A percentile compares a stretch with the other conserved stretches of the same genome.
phyloP scores from a whole-genome alignment of 2,888 invertebrate genomes.

The Drosophila nr. fundita region DNA sequence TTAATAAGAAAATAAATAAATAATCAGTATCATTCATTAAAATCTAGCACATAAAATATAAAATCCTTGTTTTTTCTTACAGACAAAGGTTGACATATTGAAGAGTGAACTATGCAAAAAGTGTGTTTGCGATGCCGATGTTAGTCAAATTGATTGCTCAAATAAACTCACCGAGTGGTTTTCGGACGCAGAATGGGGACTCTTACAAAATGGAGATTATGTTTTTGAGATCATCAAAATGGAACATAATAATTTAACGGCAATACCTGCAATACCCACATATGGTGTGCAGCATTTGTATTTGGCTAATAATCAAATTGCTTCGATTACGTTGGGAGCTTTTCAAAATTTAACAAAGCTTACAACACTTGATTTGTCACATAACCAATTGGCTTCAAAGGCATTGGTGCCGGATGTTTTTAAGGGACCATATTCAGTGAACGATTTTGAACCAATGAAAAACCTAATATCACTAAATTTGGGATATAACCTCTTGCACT shows the following conservation, averaged over 20 bases:
- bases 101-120: conserved; percentile 85
- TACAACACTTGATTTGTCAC: conserved; percentile 88
- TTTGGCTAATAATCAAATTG: conserved; percentile 88
- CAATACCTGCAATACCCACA: conserved; percentile 85
- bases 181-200: conserved; percentile 86
- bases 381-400: conserved; percentile 88
- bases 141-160: conserved; percentile 86
- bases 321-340: conserved; percentile 87
- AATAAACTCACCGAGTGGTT: conserved; percentile 85
- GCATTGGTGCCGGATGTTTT: conserved; percentile 88
- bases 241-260: conserved; percentile 78
- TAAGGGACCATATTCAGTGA: conserved; percentile 85
- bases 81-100: conserved; percentile 62
- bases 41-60: neutral
- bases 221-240: conserved; percentile 79
- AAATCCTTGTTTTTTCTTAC: conserved; percentile 23
- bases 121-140: conserved; percentile 85
- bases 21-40: neutral
- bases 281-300: conserved; percentile 86
- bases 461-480: conserved; percentile 85
- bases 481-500: conserved; percentile 89
- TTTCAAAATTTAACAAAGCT: conserved; percentile 88
- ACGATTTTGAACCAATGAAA: conserved; percentile 72
- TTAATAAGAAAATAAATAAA: neutral
- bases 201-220: conserved; percentile 71